Evolutionary conservation across 2,888 invertebrate species (phyloP).

Genomic region (Psococerastis gibbosa): DNA sequence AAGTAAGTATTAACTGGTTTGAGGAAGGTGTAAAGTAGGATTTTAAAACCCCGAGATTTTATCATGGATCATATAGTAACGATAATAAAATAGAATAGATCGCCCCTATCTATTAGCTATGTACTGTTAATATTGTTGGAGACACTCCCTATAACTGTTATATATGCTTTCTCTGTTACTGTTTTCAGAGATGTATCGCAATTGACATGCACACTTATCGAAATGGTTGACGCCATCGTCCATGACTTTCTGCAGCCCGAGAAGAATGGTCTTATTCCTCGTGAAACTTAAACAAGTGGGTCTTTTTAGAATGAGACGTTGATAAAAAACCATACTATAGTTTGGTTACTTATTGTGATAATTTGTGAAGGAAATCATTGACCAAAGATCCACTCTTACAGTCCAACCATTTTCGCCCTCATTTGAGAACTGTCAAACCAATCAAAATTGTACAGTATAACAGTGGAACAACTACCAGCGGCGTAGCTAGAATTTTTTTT

Average conservation of each 20-base stretch:
- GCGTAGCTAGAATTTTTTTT: too few species aligned
- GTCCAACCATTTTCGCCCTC: too few species aligned
- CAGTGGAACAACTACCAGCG: too few species aligned
- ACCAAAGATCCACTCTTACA: too few species aligned
- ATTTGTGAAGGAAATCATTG: too few species aligned
- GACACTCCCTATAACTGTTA: not conserved
- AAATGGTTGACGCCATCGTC: constrained; percentile 59
- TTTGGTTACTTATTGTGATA: too few species aligned
- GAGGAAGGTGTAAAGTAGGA: too few species aligned
- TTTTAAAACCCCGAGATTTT: constrained; percentile 11
- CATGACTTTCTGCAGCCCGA: constrained; percentile 65
- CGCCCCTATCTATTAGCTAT: not conserved
- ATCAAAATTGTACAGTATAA: too few species aligned
- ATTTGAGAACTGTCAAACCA: too few species aligned
- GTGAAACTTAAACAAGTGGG: constrained; percentile 18
- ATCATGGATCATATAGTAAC: constrained; percentile 9
- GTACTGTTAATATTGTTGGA: constrained; percentile 1
- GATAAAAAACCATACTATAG: too few species aligned
- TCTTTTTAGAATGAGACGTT: too few species aligned
- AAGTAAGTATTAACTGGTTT: constrained; percentile 28
- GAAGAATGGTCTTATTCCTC: constrained; percentile 38
- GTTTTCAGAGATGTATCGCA: constrained; percentile 45
- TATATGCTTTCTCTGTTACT: not conserved
- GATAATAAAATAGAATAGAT: not conserved
- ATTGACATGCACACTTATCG: constrained; percentile 38